Conservation (phyloP, 1,140 invertebrate genomes). For the Drosophila equinoxialis region DNA sequence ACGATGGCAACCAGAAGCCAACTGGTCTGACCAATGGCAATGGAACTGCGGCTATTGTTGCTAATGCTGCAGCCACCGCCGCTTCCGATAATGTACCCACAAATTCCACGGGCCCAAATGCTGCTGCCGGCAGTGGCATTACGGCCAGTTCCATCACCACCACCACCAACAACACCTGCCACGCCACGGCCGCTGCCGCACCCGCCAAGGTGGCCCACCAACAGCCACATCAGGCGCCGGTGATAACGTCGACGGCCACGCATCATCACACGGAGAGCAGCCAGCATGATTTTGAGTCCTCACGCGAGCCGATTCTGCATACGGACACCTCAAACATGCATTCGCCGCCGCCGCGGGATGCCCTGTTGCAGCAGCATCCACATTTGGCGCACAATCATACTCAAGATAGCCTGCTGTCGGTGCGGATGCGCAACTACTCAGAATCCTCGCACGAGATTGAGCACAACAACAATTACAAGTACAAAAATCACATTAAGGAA, state of each 20-base stretch:
- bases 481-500: constrained; percentile 97
- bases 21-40: constrained; percentile 25
- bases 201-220: constrained; percentile 43
- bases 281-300: constrained; percentile 81
- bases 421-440: constrained; percentile 79
- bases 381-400: constrained; percentile 68
- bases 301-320: constrained; percentile 72
- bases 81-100: constrained; percentile 55
- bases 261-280: constrained; percentile 78
- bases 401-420: constrained; percentile 59
- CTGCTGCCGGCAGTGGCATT: constrained; percentile 46
- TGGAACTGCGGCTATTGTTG: neutral
- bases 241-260: constrained; percentile 78
- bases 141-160: constrained; percentile 63
- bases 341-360: constrained; percentile 74
- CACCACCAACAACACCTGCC: constrained; percentile 24
- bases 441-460: constrained; percentile 84
- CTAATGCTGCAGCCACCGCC: neutral
- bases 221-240: constrained; percentile 74
- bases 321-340: constrained; percentile 82
- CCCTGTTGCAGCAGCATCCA: constrained; percentile 57
- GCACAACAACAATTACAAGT: constrained; percentile 91
- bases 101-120: constrained; percentile 51
- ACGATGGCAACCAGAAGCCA: constrained; percentile 39
- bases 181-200: constrained; percentile 32